A percentile compares a stretch with the other conserved stretches of the same genome.
Evolutionary conservation across 2,888 invertebrate genomes (phyloP).

Genomic region (Neocrepidodera transversa): DNA sequence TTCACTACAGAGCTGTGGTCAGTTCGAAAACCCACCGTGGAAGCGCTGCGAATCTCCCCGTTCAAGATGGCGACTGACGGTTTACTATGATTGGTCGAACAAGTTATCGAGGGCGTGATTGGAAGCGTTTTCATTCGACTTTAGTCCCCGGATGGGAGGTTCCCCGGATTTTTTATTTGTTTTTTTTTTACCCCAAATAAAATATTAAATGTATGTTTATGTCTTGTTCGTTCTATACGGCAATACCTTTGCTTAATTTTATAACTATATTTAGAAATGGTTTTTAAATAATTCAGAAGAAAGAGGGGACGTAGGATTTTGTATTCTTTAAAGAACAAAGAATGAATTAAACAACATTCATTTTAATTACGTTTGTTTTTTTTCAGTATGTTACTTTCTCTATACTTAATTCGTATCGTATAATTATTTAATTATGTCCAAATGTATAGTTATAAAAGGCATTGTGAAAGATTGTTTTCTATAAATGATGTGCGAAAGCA

Average conservation of each 20-base stretch:
- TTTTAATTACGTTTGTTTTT: conserved; percentile 9
- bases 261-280: conserved; percentile 48
- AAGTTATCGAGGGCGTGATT: conserved; percentile 46
- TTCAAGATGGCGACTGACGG: conserved; percentile 55
- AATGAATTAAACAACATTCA: conserved; percentile 11
- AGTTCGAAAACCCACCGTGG: conserved; percentile 51
- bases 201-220: conserved; percentile 57
- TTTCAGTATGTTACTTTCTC: conserved; percentile 15
- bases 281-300: conserved; percentile 44
- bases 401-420: background rate
- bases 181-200: conserved; percentile 52
- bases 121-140: conserved; percentile 40
- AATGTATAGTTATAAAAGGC: no score
- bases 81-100: conserved; percentile 47
- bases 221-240: conserved; percentile 44
- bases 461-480: no score
- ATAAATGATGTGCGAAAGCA: no score
- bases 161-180: conserved; percentile 47
- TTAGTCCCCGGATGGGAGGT: conserved; percentile 39
- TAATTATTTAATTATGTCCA: no score
- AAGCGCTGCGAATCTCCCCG: conserved; percentile 51
- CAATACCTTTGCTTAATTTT: conserved; percentile 45
- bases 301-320: conserved; percentile 16
- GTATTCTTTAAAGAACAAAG: conserved; percentile 15
- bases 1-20: conserved; percentile 52